Conservation (phyloP, 2,113 vertebrate species). For the Bombycilla garrulus region DNA sequence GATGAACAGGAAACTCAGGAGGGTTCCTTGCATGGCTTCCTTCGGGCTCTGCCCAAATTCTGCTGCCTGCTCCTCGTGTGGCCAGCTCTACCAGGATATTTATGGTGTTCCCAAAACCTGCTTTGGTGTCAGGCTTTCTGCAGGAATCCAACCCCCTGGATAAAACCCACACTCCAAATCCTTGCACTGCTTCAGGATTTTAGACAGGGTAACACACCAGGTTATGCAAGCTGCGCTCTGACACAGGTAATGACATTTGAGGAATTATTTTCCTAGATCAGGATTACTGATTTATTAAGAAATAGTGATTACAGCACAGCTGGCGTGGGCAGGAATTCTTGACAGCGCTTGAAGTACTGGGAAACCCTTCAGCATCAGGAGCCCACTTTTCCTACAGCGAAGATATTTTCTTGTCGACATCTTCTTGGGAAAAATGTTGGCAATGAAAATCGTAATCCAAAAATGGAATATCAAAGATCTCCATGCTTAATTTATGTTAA, state of each 20-base stretch:
- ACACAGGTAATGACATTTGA: not conserved
- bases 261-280: slow-evolving; percentile 10
- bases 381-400: not conserved
- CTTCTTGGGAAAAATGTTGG: not conserved
- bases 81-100: not conserved
- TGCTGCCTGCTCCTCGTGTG: not conserved
- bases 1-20: slow-evolving; percentile 9
- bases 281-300: slow-evolving; percentile 2
- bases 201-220: not conserved
- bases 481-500: not conserved
- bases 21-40: not conserved
- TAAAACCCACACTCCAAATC: not conserved
- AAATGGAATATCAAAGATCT: not conserved
- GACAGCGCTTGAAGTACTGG: not conserved
- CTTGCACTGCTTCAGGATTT: not conserved
- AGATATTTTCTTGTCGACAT: not conserved
- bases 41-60: slow-evolving; percentile 41
- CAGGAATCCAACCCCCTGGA: not conserved
- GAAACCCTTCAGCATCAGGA: not conserved
- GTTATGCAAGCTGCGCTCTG: slow-evolving; percentile 9
- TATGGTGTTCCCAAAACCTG: not conserved
- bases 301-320: not conserved
- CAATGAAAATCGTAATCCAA: not conserved
- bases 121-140: not conserved
- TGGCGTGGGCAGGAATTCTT: not conserved